Base-by-base conservation (phyloP, 2,888 invertebrate genomes). In the Magallana nippona region DNA sequence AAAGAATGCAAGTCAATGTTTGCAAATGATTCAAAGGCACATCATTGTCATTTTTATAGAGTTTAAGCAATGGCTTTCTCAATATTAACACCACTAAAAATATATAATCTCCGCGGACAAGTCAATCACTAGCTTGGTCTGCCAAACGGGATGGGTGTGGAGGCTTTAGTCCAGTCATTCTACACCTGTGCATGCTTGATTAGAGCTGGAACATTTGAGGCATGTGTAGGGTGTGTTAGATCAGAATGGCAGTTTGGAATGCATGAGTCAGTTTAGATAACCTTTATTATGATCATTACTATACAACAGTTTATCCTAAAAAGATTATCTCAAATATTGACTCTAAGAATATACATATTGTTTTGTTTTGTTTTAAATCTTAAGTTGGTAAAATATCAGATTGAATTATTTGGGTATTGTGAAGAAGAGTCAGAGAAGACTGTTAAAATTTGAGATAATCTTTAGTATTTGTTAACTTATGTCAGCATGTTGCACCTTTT, bases 401-500 rank as follows among this genome's bases (percentile, higher is more conserved):
- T 1, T 27, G 27, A 27, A 27, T 27, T 27, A 27, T 27, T 27
- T 22, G 13, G 32, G 27, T 15, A 3, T 71, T 27, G 15, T 71
- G 2, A 27, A 19, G 27, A 22, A 71, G 15, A 32, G 15, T 15
- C 22, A 1, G 13, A 15, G 5, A 32, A 22, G 22, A 27, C 10
- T 71, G 22, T 71, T 60, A 3, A 27, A 27, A 71, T 71, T 71
- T 71, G 71, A 71, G 71, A 71, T 71, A 71, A 27, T 71, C 71
- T 71, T 27, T 27, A 1, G 22, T 71, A 56, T 55, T 22, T 79
- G 56, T 57, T 79, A 57, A 57, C 57, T 79, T 19, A 79, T 79
- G 79, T 79, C 57, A 79, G 79, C 82, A 82, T 81, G 82, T 71
- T 60, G 82, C 63, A 71, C 58, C 55, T 82, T 82, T 71, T 44